Evolutionary conservation across 2,113 vertebrate species (phyloP).

Genomic region (Gila orcuttii): DNA sequence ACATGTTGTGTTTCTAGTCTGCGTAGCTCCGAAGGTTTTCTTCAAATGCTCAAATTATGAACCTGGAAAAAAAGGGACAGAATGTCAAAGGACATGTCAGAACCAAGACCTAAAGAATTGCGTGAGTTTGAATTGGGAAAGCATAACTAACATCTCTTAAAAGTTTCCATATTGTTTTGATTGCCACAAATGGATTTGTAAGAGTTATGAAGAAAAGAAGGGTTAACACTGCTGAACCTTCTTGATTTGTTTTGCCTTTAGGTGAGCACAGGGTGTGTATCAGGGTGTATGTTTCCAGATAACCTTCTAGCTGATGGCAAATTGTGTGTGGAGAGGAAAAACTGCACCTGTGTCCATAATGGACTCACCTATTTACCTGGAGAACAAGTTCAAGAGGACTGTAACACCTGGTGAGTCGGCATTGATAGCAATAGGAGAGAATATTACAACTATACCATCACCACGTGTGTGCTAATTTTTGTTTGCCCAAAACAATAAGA

Average conservation of each 20-base stretch:
- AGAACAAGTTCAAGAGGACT: constrained; percentile 79
- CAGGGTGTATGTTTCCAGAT: constrained; percentile 88
- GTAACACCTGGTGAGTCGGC: constrained; percentile 86
- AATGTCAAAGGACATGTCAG: constrained; percentile 90
- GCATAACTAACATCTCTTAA: too few species aligned
- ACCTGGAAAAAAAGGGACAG: constrained; percentile 68
- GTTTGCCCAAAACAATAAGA: not conserved
- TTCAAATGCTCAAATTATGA: constrained; percentile 79
- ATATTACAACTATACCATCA: not conserved
- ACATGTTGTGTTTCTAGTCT: constrained; percentile 73
- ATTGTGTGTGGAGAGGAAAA: constrained; percentile 78
- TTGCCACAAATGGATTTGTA: not conserved
- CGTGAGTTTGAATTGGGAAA: constrained; percentile 73
- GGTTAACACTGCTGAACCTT: not conserved
- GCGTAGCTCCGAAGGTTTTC: constrained; percentile 82
- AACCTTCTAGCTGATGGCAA: constrained; percentile 79
- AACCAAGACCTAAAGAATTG: constrained; percentile 81
- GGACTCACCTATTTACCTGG: constrained; percentile 78
- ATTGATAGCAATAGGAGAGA: not conserved
- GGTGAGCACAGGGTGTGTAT: constrained; percentile 80
- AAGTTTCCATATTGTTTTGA: not conserved
- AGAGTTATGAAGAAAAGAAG: not conserved
- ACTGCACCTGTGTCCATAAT: constrained; percentile 87
- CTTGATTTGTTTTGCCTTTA: constrained; percentile 62
- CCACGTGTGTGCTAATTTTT: not conserved